Evolutionary conservation across 2,797 vertebrate species (phyloP).

Genomic region (Onychomys arenicola): DNA sequence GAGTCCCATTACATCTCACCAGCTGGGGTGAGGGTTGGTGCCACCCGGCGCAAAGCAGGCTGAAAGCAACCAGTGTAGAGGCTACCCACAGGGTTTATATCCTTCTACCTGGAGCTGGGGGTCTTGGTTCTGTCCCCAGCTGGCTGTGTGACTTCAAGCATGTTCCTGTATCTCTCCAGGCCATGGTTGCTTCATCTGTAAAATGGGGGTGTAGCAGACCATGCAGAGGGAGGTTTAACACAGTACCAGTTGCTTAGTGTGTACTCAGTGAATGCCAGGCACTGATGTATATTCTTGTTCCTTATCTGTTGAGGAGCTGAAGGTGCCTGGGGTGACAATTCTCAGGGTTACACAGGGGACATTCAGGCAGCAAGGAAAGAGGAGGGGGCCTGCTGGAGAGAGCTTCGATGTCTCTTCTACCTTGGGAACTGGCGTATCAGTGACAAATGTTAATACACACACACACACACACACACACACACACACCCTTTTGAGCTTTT

Average conservation of each 20-base stretch:
- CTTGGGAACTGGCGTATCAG: neutral
- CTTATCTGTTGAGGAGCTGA: neutral
- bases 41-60: neutral
- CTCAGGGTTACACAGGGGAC: neutral
- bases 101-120: rapidly evolving
- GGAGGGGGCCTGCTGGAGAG: neutral
- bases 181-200: neutral
- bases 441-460: neutral
- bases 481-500: neutral
- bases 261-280: neutral
- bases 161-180: neutral
- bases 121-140: neutral
- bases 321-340: neutral
- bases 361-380: neutral
- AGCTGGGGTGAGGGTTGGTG: neutral
- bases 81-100: neutral
- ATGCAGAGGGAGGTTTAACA: neutral
- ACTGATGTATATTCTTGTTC: neutral
- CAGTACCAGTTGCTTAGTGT: too few relatives aligned
- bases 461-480: neutral
- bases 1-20: neutral
- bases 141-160: neutral
- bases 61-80: neutral
- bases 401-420: neutral
- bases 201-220: neutral